Evolutionary conservation across 2,113 vertebrate species (phyloP).

Genomic region (Zosterops japonicus): DNA sequence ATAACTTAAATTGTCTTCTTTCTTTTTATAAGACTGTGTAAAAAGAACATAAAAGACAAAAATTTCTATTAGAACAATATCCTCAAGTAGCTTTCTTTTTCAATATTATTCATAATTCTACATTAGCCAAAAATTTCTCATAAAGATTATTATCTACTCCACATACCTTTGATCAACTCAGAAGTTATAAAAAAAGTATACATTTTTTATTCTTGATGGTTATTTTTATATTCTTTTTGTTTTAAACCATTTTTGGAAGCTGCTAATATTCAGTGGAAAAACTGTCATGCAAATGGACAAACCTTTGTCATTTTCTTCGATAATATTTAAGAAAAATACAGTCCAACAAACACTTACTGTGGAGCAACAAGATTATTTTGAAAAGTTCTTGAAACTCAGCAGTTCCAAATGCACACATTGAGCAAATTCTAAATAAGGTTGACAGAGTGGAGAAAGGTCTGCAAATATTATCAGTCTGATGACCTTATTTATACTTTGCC

Average conservation of each 20-base stretch:
- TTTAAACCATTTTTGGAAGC: background rate
- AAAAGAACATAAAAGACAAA: background rate
- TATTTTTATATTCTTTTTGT: background rate
- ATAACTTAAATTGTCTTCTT: background rate
- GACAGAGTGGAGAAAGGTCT: slow-evolving; percentile 31
- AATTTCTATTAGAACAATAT: background rate
- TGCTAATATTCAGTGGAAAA: background rate
- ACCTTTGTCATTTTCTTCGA: background rate
- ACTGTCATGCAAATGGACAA: background rate
- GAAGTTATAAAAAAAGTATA: background rate
- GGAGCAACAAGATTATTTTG: background rate
- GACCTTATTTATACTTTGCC: slow-evolving; percentile 49
- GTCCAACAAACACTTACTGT: background rate
- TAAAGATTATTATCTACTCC: background rate
- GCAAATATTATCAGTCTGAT: slow-evolving; percentile 31
- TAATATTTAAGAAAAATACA: background rate
- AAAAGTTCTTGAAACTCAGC: slow-evolving; percentile 25
- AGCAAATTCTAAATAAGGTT: slow-evolving; percentile 23
- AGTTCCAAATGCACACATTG: background rate
- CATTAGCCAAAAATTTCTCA: background rate
- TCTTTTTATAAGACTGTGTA: background rate
- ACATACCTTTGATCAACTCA: background rate
- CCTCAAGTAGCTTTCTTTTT: background rate
- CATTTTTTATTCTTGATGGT: background rate
- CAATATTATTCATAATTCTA: background rate